A percentile compares a stretch with the other conserved stretches of the same genome.
phyloP scores from a whole-genome alignment of 2,797 vertebrate species.

The Nyctibius grandis region DNA sequence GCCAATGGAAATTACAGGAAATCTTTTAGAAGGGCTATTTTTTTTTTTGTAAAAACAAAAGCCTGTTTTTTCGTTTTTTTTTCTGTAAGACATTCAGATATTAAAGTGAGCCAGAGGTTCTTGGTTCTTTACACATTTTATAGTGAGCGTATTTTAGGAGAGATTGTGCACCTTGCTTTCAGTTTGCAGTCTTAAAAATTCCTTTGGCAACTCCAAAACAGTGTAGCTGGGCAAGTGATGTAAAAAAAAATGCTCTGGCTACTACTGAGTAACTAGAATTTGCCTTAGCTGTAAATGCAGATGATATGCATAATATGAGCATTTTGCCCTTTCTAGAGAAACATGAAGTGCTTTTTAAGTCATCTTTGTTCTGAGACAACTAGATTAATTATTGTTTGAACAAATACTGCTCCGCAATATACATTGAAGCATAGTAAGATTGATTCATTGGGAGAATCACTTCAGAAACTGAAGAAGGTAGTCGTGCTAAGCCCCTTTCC shows the following conservation, averaged over 20 bases:
- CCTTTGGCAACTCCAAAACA: neutral
- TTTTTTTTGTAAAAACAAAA: neutral
- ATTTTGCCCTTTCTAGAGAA: neutral
- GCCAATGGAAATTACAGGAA: neutral
- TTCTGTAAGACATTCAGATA: neutral
- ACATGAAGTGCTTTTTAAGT: neutral
- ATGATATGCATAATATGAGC: neutral
- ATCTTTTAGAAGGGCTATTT: neutral
- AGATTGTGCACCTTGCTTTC: neutral
- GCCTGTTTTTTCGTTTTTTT: too few relatives aligned
- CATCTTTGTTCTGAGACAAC: neutral
- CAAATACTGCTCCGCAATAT: neutral
- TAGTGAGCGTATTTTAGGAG: neutral
- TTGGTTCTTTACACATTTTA: neutral
- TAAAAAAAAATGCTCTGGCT: neutral
- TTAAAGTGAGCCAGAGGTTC: neutral
- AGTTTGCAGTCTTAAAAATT: neutral
- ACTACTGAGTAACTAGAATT: neutral
- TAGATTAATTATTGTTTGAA: neutral
- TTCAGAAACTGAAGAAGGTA: neutral
- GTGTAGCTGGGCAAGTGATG: neutral
- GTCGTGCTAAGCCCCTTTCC: neutral
- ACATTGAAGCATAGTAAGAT: neutral
- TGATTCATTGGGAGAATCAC: neutral
- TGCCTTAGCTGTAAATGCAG: neutral